Evolutionary conservation across 2,113 vertebrate genomes (phyloP).

Genomic region (Sylvilagus bachmani): DNA sequence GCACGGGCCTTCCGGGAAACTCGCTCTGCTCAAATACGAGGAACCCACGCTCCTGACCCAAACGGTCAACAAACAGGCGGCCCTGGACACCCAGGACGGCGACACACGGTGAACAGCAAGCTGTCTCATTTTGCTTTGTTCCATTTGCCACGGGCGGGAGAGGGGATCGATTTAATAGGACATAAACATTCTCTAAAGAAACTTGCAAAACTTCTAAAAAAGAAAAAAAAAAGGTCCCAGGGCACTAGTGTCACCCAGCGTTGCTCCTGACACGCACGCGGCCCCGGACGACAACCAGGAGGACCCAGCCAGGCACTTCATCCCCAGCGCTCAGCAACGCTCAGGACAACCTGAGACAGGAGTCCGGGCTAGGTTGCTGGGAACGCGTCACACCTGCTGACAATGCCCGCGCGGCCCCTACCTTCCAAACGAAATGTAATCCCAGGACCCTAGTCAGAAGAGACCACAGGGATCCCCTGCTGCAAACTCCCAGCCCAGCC

Average conservation of each 20-base stretch:
- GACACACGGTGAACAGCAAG: background rate
- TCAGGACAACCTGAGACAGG: background rate
- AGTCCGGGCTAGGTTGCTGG: background rate
- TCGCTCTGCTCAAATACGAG: background rate
- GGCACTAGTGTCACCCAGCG: background rate
- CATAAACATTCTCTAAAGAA: background rate
- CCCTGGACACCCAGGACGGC: background rate
- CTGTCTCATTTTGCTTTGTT: background rate
- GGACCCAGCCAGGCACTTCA: no score
- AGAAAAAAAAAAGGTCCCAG: background rate
- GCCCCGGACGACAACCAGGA: background rate
- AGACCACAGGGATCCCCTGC: no score
- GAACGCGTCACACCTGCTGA: background rate
- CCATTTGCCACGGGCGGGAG: background rate
- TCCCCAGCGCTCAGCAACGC: background rate
- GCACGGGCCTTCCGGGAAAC: background rate
- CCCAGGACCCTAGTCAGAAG: background rate
- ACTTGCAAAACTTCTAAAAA: background rate
- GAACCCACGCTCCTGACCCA: background rate
- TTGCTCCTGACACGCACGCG: background rate
- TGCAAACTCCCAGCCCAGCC: background rate
- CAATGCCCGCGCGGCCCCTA: background rate
- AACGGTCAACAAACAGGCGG: background rate
- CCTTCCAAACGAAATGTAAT: background rate
- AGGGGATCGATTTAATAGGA: background rate